Conservation (phyloP, 2,888 invertebrate species). For the Cantharis flavilabris region DNA sequence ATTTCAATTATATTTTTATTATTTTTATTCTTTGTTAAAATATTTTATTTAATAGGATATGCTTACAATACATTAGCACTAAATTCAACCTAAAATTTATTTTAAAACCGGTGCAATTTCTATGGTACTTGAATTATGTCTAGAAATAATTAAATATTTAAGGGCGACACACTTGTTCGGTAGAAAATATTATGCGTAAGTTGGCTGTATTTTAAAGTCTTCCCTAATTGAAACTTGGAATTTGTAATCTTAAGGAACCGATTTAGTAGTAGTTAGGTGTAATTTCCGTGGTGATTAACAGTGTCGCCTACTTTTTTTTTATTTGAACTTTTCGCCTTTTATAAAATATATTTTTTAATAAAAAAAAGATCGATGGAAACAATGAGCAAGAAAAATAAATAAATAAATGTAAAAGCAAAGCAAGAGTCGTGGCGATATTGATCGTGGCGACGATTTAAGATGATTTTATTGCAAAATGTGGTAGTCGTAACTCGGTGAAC, state of each 20-base stretch:
- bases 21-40: neutral
- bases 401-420: neutral
- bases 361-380: no score
- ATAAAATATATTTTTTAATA: no score
- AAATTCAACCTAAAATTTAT: neutral
- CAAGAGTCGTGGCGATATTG: neutral
- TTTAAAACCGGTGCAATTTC: neutral
- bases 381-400: no score
- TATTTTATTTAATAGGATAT: neutral
- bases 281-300: neutral
- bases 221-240: neutral
- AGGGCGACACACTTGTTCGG: neutral
- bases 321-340: neutral
- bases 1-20: neutral
- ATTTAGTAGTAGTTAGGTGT: neutral
- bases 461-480: neutral
- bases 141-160: neutral
- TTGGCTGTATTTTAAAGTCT: neutral
- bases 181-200: neutral
- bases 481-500: neutral
- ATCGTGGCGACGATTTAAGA: neutral
- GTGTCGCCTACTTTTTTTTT: neutral
- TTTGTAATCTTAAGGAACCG: neutral
- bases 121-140: neutral
- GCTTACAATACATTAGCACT: neutral